Conservation (phyloP, 2,888 invertebrate species). For the Galerucella calmariensis region DNA sequence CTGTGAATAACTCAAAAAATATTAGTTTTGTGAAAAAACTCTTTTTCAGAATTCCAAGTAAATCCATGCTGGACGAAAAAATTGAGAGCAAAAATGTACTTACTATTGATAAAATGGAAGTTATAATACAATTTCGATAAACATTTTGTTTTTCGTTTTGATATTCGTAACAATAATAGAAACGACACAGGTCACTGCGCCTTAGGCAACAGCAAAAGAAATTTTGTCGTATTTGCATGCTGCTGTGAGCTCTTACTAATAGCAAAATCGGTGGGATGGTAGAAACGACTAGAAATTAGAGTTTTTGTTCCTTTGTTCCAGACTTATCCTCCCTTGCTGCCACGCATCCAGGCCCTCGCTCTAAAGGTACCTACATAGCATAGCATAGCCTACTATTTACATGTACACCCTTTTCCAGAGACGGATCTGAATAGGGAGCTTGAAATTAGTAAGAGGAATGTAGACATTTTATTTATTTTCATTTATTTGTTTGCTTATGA, state of each 20-base stretch:
- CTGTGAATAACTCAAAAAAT: too few relatives aligned
- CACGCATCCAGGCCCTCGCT: slow-evolving; percentile 62
- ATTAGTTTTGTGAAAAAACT: too few relatives aligned
- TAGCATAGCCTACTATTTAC: slow-evolving; percentile 23
- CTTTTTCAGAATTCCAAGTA: too few relatives aligned
- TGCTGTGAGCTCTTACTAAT: slow-evolving; percentile 49
- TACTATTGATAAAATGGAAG: too few relatives aligned
- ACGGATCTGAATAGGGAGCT: slow-evolving; percentile 27
- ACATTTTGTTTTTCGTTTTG: background rate
- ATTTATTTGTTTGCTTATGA: background rate
- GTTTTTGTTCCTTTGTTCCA: slow-evolving; percentile 64
- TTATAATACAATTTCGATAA: too few relatives aligned
- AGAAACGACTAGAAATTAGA: slow-evolving; percentile 59
- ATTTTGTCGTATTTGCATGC: slow-evolving; percentile 51
- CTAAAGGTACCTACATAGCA: slow-evolving; percentile 59
- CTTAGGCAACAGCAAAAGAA: slow-evolving; percentile 28
- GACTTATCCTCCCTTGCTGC: slow-evolving; percentile 64
- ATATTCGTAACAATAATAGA: slow-evolving; percentile 7
- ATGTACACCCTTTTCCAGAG: slow-evolving; percentile 32
- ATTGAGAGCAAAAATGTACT: too few relatives aligned
- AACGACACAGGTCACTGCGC: slow-evolving; percentile 7
- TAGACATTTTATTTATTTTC: background rate
- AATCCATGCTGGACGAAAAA: too few relatives aligned
- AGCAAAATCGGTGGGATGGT: slow-evolving; percentile 52
- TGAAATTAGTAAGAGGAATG: slow-evolving; percentile 21